A percentile compares a stretch with the other conserved stretches of the same genome.
Conservation (phyloP, 2,797 vertebrate genomes). For the Gila robusta region DNA sequence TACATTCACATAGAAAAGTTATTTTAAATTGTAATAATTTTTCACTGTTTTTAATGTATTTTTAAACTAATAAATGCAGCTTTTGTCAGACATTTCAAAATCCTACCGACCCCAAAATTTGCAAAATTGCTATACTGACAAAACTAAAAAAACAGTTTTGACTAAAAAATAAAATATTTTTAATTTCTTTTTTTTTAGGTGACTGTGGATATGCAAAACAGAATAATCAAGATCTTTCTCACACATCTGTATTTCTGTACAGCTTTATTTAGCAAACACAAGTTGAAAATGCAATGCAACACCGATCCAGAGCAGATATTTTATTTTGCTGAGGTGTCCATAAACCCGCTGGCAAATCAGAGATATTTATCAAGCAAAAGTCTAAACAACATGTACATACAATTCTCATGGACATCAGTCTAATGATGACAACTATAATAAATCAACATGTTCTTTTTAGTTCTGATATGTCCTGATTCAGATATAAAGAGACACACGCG, state of each 20-base stretch:
- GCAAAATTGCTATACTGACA: too few species aligned
- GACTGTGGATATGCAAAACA: neutral
- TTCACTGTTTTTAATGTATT: neutral
- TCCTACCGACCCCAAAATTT: too few species aligned
- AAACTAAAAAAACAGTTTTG: too few species aligned
- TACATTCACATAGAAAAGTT: neutral
- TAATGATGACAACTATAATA: neutral
- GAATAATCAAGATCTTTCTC: neutral
- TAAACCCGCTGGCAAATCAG: neutral
- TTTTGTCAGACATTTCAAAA: neutral
- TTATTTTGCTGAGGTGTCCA: constrained; percentile 7
- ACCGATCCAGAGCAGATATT: constrained; percentile 16
- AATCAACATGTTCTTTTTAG: neutral
- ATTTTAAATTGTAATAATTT: neutral
- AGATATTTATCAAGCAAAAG: constrained; percentile 9
- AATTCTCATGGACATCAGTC: constrained; percentile 1
- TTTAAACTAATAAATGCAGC: neutral
- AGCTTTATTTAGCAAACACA: constrained; percentile 56
- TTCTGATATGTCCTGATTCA: constrained; percentile 18
- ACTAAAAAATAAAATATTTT: too few species aligned
- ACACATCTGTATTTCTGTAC: constrained; percentile 22
- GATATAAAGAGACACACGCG: constrained; percentile 2
- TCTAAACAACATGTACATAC: constrained; percentile 30
- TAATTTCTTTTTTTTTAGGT: neutral
- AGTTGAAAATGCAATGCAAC: constrained; percentile 46